These are phyloP conservation scores for Petrophora chlorosata DNA, from an alignment of 2,888 invertebrate genomes.

Conservation along the genomic window DNA sequence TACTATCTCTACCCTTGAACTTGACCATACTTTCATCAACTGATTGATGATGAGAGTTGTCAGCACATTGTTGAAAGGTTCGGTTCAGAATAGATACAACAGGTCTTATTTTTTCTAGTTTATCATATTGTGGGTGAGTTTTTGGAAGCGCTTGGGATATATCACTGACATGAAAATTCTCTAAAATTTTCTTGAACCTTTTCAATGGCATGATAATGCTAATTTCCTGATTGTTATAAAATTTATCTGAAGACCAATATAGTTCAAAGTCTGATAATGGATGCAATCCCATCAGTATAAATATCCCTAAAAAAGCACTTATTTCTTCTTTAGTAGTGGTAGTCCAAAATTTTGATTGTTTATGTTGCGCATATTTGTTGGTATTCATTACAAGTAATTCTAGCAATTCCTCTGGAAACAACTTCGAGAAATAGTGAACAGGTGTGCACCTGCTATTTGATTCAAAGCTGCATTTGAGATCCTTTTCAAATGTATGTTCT, in stretches of 20 bases:
- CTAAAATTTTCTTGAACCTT: not conserved
- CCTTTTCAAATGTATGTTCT: too few species aligned
- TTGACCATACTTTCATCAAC: not conserved
- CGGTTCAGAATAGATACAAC: not conserved
- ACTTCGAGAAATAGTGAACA: too few species aligned
- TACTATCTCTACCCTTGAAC: not conserved
- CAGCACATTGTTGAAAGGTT: not conserved
- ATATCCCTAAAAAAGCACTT: not conserved
- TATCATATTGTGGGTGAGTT: not conserved
- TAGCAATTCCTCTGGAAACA: too few species aligned
- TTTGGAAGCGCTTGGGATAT: not conserved
- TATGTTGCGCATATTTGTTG: too few species aligned
- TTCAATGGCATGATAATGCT: not conserved
- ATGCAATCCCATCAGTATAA: not conserved
- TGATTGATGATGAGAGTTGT: not conserved
- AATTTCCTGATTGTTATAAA: not conserved
- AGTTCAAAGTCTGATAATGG: not conserved
- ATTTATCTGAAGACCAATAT: not conserved
- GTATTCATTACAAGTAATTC: too few species aligned
- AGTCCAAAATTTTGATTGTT: too few species aligned
- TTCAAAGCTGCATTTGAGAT: too few species aligned
- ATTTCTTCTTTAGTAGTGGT: too few species aligned
- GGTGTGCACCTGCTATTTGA: too few species aligned
- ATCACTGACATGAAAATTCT: not conserved
- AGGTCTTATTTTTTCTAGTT: not conserved